Evolutionary conservation across 2,113 vertebrate species (phyloP).

Genomic region (Equus quagga): DNA sequence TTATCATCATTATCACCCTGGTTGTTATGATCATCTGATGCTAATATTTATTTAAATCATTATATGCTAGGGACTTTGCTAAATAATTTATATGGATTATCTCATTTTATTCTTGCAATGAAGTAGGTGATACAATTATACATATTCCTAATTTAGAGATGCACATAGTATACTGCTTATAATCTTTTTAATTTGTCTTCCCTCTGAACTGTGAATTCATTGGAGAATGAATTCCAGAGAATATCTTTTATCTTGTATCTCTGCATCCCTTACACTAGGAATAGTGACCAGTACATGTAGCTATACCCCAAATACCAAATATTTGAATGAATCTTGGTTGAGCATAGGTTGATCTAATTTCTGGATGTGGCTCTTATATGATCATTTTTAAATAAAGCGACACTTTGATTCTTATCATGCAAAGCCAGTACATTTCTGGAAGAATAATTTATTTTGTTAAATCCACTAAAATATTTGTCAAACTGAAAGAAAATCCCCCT

Average conservation of each 20-base stretch:
- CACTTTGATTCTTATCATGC: constrained; percentile 12
- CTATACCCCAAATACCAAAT: background rate
- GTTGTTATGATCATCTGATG: background rate
- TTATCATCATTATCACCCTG: background rate
- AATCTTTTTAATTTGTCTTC: background rate
- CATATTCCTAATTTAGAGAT: background rate
- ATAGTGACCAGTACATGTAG: background rate
- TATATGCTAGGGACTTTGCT: background rate
- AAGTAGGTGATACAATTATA: background rate
- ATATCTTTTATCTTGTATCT: background rate
- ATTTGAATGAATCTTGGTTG: constrained; percentile 17
- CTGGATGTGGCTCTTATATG: background rate
- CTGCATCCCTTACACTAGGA: background rate
- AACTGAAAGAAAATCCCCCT: constrained; percentile 36
- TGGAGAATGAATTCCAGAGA: background rate
- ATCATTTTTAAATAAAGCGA: constrained; percentile 31
- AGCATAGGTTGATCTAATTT: constrained; percentile 30
- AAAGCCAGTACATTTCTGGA: constrained; percentile 25
- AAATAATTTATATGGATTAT: background rate
- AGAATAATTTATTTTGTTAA: constrained; percentile 51
- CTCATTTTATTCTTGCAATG: background rate
- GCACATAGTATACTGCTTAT: background rate
- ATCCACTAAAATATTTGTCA: constrained; percentile 63
- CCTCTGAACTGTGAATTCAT: background rate
- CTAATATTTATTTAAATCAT: constrained; percentile 39